Evolutionary conservation across 1,140 invertebrate species (phyloP).

Genomic region (Drosophila chauvacae): DNA sequence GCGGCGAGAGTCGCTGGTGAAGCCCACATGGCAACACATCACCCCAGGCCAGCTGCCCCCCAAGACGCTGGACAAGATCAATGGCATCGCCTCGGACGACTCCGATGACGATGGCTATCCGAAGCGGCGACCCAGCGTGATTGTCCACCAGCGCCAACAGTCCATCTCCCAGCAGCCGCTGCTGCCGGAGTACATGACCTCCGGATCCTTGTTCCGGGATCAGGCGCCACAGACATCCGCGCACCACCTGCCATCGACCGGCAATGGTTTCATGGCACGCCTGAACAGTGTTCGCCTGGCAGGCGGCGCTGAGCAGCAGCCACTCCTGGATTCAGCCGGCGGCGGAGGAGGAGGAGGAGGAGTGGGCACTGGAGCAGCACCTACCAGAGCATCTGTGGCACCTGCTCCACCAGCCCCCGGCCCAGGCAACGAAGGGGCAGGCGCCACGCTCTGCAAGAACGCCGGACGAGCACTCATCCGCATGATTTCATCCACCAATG

Average conservation of each 20-base stretch:
- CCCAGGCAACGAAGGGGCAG: conserved; percentile 53
- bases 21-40: conserved; percentile 84
- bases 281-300: conserved; percentile 48
- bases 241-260: conserved; percentile 40
- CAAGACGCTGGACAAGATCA: conserved; percentile 81
- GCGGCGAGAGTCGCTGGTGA: conserved; percentile 79
- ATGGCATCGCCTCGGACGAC: conserved; percentile 75
- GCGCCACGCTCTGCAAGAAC: conserved; percentile 65
- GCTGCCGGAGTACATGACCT: conserved; percentile 68
- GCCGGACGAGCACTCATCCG: conserved; percentile 78
- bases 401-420: conserved; percentile 30
- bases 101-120: conserved; percentile 78
- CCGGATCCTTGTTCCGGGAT: conserved; percentile 58
- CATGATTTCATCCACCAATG: conserved; percentile 71
- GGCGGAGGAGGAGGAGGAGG: conserved; percentile 12
- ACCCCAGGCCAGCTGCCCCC: conserved; percentile 76
- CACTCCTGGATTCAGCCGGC: conserved; percentile 57
- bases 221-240: conserved; percentile 38
- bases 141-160: conserved; percentile 75
- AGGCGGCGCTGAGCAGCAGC: conserved; percentile 58
- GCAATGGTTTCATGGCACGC: conserved; percentile 72
- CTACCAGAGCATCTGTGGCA: conserved; percentile 13
- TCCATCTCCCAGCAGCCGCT: conserved; percentile 70
- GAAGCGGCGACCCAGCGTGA: conserved; percentile 76
- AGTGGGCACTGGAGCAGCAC: conserved; percentile 3